Evolutionary conservation across 1,140 invertebrate species (phyloP).

Genomic region (Pseudomyrmex sp.): DNA sequence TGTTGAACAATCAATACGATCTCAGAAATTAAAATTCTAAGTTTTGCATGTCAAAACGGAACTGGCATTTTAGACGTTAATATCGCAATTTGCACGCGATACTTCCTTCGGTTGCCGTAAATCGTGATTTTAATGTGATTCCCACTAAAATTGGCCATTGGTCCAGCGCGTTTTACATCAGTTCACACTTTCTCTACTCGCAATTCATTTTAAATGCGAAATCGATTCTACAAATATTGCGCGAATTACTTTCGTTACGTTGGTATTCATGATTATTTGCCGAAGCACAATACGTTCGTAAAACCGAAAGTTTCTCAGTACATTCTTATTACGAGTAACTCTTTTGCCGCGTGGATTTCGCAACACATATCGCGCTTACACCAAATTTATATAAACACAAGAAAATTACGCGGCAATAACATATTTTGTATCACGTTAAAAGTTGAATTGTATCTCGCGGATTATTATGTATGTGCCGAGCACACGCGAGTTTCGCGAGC

Average conservation of each 20-base stretch:
- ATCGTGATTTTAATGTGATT: conserved; percentile 30
- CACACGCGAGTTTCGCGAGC: neutral
- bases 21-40: neutral
- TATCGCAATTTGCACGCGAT: neutral
- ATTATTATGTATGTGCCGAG: neutral
- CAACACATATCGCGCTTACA: too few species aligned
- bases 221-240: neutral
- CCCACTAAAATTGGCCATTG: conserved; percentile 17
- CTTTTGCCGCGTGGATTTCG: too few species aligned
- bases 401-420: too few species aligned
- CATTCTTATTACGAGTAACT: too few species aligned
- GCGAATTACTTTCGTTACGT: too few species aligned
- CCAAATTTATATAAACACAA: too few species aligned
- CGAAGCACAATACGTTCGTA: too few species aligned
- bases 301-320: too few species aligned
- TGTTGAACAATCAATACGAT: neutral
- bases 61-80: neutral
- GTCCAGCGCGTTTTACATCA: neutral
- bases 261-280: too few species aligned
- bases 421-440: neutral
- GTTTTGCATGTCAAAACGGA: conserved; percentile 8
- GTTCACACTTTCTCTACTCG: conserved; percentile 37
- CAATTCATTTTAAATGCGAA: neutral
- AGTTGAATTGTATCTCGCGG: neutral
- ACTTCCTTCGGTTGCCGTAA: neutral